phyloP scores from a whole-genome alignment of 2,113 vertebrate species.

The Zapus hudsonius region DNA sequence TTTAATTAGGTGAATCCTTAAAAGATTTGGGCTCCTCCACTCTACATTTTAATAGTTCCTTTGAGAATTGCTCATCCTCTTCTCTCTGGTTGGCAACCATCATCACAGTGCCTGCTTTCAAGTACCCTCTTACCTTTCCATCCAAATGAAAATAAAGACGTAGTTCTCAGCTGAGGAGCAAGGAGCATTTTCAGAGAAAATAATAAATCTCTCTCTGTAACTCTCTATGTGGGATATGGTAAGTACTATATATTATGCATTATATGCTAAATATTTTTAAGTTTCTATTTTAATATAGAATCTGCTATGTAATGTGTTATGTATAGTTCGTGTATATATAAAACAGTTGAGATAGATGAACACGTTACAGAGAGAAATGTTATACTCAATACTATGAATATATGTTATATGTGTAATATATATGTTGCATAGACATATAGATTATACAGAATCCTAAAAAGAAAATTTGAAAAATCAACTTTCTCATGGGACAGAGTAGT shows the following conservation, averaged over 20 bases:
- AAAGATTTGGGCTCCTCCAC: neutral
- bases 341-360: neutral
- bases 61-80: neutral
- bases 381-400: neutral
- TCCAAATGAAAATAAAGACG: neutral
- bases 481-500: neutral
- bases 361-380: neutral
- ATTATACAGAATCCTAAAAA: neutral
- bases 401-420: neutral
- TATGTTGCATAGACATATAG: neutral
- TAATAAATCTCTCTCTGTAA: neutral
- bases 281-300: no score
- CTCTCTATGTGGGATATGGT: neutral
- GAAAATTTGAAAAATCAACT: neutral
- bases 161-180: neutral
- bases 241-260: neutral
- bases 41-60: neutral
- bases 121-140: neutral
- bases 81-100: neutral
- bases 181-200: neutral
- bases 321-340: neutral
- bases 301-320: neutral
- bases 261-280: neutral
- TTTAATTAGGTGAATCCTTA: neutral
- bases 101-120: neutral